Base-by-base conservation (phyloP, 2,888 invertebrate species). In the Philereme vetulata region DNA sequence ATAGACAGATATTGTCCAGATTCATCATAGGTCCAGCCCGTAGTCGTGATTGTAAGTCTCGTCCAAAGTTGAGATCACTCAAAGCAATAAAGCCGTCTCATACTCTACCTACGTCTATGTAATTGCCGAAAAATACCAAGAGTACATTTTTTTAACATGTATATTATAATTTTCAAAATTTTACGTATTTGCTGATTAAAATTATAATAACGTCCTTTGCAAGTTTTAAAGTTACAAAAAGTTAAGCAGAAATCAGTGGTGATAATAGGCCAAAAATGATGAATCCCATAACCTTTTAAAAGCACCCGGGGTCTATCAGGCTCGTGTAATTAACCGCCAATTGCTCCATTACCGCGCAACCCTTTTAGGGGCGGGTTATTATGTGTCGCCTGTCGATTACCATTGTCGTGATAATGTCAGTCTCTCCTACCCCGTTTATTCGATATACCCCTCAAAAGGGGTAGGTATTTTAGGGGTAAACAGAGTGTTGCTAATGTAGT, bases 341-440 rank as follows among this genome's bases (percentile, higher is more conserved):
- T 81, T 76, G 84, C 72, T 78, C 82, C 80, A 83, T 84, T 84
- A 80, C 75, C 77, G 61, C 62, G 70, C 65, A 70, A 76, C 81
- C 82, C 81, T 82, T 82, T 81, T 76, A 77, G 77, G 21, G 76
- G 70, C 67, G 69, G 74, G 78, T 76, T 78, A 81, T 80, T 80
- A 81, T 76, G 78, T 80, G 80, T 76, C 77, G 75, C 72, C 71
- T 71, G 78, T 75, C 82, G 81, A 83, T 84, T 84, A 83, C 77
- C 76, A 74, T 72, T 77, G 79, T 77, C 65, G 65, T 72, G 71
- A 71, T 77, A 74, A 76, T 76, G 74, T 69, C 66, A 68, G 74
- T 64, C 64, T 59, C 56, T 65, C 48, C 49, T 59, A 63, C 69
- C 66, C 54, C 58, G 68, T 69, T 73, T 72, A 76, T 76, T 68